Evolutionary conservation across 2,113 vertebrate genomes (phyloP).

Genomic region (Oreochromis tanganicae): DNA sequence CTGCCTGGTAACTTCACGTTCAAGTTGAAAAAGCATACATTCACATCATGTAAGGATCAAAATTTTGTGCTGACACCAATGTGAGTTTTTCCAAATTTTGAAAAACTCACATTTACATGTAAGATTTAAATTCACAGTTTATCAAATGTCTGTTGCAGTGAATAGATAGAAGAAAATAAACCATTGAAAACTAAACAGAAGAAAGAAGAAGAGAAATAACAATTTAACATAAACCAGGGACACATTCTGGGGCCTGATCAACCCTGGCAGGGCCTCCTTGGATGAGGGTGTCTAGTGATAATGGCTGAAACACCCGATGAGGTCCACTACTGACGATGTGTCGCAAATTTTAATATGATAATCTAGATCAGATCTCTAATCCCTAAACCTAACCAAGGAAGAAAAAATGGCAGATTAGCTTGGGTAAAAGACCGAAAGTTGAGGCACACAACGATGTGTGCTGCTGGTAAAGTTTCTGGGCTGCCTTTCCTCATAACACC

Average conservation of each 20-base stretch:
- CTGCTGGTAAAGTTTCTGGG: neutral
- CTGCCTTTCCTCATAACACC: neutral
- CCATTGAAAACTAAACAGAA: neutral
- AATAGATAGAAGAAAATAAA: neutral
- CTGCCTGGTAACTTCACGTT: too few relatives aligned
- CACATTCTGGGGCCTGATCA: neutral
- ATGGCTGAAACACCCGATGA: rapidly evolving
- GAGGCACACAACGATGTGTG: rapidly evolving
- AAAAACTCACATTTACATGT: neutral
- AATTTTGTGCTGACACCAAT: too few relatives aligned
- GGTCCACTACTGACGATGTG: neutral
- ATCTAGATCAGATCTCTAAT: neutral
- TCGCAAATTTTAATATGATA: neutral
- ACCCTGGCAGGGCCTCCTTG: neutral
- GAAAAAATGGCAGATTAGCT: neutral
- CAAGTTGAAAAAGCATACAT: too few relatives aligned
- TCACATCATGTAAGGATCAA: too few relatives aligned
- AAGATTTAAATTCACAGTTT: neutral
- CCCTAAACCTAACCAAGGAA: neutral
- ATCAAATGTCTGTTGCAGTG: neutral
- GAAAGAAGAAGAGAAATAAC: neutral
- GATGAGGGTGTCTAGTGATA: neutral
- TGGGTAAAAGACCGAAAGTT: neutral
- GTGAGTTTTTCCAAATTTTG: neutral
- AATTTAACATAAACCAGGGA: neutral